Conservation (phyloP, 1,140 invertebrate genomes). For the Listronotus oregonensis region DNA sequence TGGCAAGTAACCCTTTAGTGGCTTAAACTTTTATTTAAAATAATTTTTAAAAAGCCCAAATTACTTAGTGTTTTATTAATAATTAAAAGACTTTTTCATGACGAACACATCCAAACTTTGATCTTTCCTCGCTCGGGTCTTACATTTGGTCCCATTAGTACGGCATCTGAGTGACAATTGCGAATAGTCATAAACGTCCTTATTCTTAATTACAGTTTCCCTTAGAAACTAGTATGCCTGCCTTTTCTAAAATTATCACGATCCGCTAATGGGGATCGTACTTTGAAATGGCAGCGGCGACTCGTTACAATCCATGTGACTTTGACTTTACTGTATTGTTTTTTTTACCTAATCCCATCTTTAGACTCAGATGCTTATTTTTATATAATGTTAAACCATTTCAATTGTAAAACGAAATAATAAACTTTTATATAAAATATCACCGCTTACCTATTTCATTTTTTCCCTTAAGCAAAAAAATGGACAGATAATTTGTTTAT, state of each 20-base stretch:
- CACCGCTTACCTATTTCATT: too few relatives aligned
- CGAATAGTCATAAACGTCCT: slow-evolving; percentile 27
- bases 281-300: slow-evolving; percentile 14
- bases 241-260: slow-evolving; percentile 37
- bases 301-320: too few relatives aligned
- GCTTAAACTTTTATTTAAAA: too few relatives aligned
- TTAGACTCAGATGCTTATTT: too few relatives aligned
- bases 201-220: slow-evolving; percentile 36
- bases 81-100: not conserved
- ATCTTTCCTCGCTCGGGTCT: not conserved
- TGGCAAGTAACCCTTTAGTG: too few relatives aligned
- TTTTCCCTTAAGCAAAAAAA: too few relatives aligned
- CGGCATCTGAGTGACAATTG: slow-evolving; percentile 35
- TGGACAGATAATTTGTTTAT: too few relatives aligned
- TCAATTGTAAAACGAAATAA: too few relatives aligned
- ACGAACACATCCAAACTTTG: slow-evolving; percentile 14
- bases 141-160: slow-evolving; percentile 19
- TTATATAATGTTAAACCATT: too few relatives aligned
- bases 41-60: not conserved
- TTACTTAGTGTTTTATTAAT: not conserved
- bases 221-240: slow-evolving; percentile 33
- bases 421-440: too few relatives aligned
- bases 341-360: too few relatives aligned
- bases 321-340: too few relatives aligned
- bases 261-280: slow-evolving; percentile 30